Conservation (phyloP, 2,797 vertebrate genomes). For the Chloroceryle inda region DNA sequence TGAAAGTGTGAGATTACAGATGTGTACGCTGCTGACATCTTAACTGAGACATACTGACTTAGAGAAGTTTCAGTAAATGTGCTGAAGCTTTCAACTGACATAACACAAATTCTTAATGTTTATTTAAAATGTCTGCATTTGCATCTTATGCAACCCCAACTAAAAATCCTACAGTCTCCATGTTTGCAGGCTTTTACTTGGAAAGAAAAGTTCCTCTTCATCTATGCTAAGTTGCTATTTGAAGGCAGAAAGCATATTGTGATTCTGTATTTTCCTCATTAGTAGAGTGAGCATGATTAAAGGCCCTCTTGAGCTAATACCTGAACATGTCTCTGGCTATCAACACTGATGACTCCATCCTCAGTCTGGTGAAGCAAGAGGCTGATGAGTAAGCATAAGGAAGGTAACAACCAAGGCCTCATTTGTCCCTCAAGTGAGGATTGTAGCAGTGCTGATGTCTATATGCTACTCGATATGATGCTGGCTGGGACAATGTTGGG, state of each 20-base stretch:
- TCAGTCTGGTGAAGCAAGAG: background rate
- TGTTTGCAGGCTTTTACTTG: background rate
- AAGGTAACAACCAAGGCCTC: background rate
- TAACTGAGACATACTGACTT: background rate
- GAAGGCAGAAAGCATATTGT: background rate
- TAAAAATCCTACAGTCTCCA: background rate
- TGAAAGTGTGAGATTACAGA: background rate
- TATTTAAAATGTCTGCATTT: conserved; percentile 26
- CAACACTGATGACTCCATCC: background rate
- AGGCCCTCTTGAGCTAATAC: background rate
- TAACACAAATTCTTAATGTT: background rate
- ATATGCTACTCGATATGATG: background rate
- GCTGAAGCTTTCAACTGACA: background rate
- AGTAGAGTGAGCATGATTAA: background rate
- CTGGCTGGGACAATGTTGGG: background rate
- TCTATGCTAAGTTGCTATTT: background rate
- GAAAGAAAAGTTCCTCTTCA: background rate
- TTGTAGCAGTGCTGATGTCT: background rate
- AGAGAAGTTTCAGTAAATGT: background rate
- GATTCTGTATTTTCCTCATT: conserved; percentile 4
- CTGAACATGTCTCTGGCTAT: background rate
- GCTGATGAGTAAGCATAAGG: background rate
- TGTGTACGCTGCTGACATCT: background rate
- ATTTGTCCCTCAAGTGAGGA: background rate
- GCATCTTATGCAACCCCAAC: conserved; percentile 1